Evolutionary conservation across 2,888 invertebrate species (phyloP).

Genomic region (Panzeria rudis): DNA sequence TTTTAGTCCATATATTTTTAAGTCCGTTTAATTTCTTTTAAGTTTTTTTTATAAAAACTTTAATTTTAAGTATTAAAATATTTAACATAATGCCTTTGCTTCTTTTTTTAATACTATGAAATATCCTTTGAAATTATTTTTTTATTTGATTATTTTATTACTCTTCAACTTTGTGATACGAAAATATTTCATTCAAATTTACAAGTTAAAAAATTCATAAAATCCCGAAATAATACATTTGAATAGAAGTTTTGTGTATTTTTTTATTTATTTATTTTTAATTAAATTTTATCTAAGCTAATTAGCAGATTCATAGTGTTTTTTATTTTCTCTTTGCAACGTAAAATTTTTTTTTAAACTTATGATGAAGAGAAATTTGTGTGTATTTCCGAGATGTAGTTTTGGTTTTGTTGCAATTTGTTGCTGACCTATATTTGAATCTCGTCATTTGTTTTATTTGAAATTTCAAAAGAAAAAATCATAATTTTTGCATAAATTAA

Average conservation of each 20-base stretch:
- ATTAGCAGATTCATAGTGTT: constrained; percentile 23
- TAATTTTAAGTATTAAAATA: neutral
- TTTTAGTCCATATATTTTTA: no score
- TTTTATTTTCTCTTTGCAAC: neutral
- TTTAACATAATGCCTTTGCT: constrained; percentile 2
- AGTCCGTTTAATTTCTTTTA: no score
- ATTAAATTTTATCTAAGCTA: constrained; percentile 48
- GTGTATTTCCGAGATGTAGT: neutral
- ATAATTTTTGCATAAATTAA: constrained; percentile 38
- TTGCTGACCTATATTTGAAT: constrained; percentile 50
- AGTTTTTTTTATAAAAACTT: no score
- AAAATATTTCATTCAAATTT: constrained; percentile 9
- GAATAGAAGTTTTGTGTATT: neutral
- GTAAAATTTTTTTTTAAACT: constrained; percentile 15
- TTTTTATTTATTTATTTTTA: constrained; percentile 24
- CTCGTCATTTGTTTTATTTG: constrained; percentile 22
- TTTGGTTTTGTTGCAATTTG: constrained; percentile 18
- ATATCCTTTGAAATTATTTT: neutral
- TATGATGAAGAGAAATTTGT: neutral
- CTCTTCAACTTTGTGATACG: neutral
- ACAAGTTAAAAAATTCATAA: neutral
- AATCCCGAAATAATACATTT: constrained; percentile 18
- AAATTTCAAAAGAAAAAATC: constrained; percentile 2
- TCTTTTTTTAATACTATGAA: neutral
- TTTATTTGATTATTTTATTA: neutral